Percentiles rank a stretch among this genome's conserved stretches.
These are phyloP conservation scores for Brachynemurus nebulosus DNA, from an alignment of 2,888 invertebrate genomes.

Conservation along the genomic window DNA sequence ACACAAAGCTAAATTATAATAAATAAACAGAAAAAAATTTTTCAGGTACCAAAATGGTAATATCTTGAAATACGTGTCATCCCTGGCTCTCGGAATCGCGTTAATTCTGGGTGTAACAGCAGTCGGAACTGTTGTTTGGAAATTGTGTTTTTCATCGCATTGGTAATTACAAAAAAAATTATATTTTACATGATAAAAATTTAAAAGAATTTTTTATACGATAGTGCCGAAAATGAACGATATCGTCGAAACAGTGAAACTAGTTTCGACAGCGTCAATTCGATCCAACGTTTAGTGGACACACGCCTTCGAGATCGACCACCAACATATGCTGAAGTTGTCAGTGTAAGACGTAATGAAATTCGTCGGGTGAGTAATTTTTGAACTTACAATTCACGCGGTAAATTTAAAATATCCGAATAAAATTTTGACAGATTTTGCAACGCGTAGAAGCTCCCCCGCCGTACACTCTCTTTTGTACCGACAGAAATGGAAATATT, in stretches of 20 bases:
- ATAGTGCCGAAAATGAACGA: not conserved
- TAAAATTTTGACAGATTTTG: not conserved
- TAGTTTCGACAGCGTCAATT: constrained; percentile 17
- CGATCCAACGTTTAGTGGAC: constrained; percentile 20
- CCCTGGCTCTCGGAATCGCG: not conserved
- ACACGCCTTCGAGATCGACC: constrained; percentile 24
- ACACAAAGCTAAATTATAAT: too few species aligned
- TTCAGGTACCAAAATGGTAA: not conserved
- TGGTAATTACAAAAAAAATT: not conserved
- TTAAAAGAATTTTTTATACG: not conserved
- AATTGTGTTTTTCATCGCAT: not conserved
- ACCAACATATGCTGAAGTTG: constrained; percentile 25
- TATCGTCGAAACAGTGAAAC: not conserved
- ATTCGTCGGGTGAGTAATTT: too few species aligned
- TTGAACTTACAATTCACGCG: not conserved
- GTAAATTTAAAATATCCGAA: too few species aligned
- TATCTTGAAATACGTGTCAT: not conserved
- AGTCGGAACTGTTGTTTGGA: not conserved
- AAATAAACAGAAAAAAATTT: not conserved
- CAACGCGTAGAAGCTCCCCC: constrained; percentile 21
- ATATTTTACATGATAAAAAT: not conserved
- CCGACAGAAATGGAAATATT: too few species aligned
- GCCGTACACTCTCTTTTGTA: constrained; percentile 17
- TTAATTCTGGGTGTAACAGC: not conserved
- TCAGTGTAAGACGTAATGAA: too few species aligned